Conservation (phyloP, 1,140 invertebrate species). For the Doryteuthis pealeii region DNA sequence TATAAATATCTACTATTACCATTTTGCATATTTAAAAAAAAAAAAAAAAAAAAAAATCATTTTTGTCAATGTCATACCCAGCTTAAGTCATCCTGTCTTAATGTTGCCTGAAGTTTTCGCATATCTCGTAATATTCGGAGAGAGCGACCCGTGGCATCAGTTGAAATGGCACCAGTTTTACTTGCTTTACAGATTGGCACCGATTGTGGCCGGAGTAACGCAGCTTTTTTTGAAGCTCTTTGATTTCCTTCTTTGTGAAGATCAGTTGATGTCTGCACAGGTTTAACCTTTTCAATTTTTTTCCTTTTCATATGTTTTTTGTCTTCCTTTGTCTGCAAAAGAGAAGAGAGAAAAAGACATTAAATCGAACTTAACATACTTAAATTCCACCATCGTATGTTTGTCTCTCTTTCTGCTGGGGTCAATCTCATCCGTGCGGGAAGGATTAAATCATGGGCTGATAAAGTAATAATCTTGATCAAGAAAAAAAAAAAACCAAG, state of each 20-base stretch:
- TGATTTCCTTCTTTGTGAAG: conserved; percentile 41
- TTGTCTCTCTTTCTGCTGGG: too few species aligned
- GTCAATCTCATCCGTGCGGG: too few species aligned
- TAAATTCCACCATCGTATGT: too few species aligned
- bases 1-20: too few species aligned
- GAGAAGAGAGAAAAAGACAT: neutral
- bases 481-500: too few species aligned
- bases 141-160: conserved; percentile 20
- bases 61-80: conserved; percentile 46
- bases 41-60: neutral
- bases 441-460: too few species aligned
- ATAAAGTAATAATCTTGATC: too few species aligned
- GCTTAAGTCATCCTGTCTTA: conserved; percentile 53
- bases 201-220: conserved; percentile 25
- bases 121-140: conserved; percentile 55
- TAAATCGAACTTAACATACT: too few species aligned
- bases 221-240: conserved; percentile 45
- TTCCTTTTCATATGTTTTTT: too few species aligned
- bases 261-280: conserved; percentile 1
- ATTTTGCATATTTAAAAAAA: too few species aligned
- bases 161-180: conserved; percentile 27
- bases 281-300: conserved; percentile 1
- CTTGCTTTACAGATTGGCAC: conserved; percentile 29
- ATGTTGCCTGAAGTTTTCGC: conserved; percentile 55
- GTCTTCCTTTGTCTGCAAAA: too few species aligned